A percentile compares a stretch with the other conserved stretches of the same genome.
These are phyloP conservation scores for Catamblyrhynchus diadema DNA, from an alignment of 2,797 vertebrate genomes.

Conservation along the genomic window DNA sequence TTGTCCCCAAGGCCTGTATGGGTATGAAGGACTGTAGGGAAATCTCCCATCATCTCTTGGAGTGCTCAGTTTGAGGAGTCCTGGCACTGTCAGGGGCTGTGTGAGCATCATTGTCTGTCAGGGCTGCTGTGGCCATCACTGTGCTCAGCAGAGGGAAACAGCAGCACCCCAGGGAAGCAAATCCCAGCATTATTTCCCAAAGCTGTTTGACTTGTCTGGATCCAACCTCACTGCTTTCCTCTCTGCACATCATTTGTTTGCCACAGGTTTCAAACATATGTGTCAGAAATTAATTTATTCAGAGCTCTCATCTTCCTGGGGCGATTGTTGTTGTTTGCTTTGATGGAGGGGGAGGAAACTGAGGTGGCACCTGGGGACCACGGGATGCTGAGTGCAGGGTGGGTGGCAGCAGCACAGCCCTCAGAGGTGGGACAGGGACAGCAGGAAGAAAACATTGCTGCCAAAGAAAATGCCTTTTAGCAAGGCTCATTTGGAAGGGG, in stretches of 20 bases:
- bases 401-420: not conserved
- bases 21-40: not conserved
- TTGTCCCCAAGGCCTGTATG: not conserved
- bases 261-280: not conserved
- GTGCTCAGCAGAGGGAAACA: not conserved
- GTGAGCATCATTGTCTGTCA: not conserved
- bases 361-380: not conserved
- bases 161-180: not conserved
- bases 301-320: not conserved
- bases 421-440: not conserved
- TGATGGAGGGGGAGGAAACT: not conserved
- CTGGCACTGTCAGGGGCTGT: not conserved
- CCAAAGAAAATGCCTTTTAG: not conserved
- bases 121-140: not conserved
- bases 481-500: not conserved
- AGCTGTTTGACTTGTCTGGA: not conserved
- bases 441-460: not conserved
- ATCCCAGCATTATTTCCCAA: slow-evolving; percentile 14
- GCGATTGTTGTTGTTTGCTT: not conserved
- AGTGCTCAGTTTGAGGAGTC: not conserved
- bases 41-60: not conserved
- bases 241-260: not conserved
- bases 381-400: not conserved
- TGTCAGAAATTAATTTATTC: not conserved
- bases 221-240: not conserved